Percentiles rank a stretch among this genome's conserved stretches.
phyloP scores from a whole-genome alignment of 2,888 invertebrate genomes.

The Graphium colonna region DNA sequence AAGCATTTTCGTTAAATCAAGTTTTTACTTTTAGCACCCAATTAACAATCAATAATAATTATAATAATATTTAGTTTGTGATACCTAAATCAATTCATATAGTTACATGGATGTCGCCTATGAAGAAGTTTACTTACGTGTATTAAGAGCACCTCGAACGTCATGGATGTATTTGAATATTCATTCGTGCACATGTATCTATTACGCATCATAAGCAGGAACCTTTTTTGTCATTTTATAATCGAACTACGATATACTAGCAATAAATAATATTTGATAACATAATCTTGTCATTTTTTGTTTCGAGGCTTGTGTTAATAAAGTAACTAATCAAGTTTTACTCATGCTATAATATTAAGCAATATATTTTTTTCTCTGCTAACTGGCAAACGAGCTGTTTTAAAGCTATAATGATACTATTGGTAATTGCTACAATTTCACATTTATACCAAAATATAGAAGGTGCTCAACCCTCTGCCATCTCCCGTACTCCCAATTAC shows the following conservation, averaged over 20 bases:
- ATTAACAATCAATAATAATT: background rate
- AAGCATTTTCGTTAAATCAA: slow-evolving; percentile 18
- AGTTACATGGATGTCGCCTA: slow-evolving; percentile 1
- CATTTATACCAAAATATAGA: too few species aligned
- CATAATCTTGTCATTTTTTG: slow-evolving; percentile 9
- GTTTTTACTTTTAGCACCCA: background rate
- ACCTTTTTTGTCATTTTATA: slow-evolving; percentile 6
- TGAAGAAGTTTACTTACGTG: background rate
- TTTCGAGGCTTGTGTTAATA: background rate
- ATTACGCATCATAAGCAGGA: background rate
- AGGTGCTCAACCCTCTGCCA: background rate
- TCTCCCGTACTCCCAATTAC: too few species aligned
- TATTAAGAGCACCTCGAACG: background rate
- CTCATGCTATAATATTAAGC: too few species aligned
- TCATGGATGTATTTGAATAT: background rate
- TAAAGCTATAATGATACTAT: background rate
- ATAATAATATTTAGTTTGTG: background rate
- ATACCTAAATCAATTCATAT: background rate
- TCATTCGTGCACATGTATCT: background rate
- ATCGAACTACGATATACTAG: slow-evolving; percentile 7
- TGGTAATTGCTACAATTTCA: too few species aligned
- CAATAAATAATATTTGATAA: slow-evolving; percentile 14
- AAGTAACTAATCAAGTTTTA: background rate
- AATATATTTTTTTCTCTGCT: background rate
- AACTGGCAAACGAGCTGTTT: background rate